These are phyloP conservation scores for Coenobita brevimanus DNA, from an alignment of 1,140 invertebrate genomes.

Conservation along the genomic window DNA sequence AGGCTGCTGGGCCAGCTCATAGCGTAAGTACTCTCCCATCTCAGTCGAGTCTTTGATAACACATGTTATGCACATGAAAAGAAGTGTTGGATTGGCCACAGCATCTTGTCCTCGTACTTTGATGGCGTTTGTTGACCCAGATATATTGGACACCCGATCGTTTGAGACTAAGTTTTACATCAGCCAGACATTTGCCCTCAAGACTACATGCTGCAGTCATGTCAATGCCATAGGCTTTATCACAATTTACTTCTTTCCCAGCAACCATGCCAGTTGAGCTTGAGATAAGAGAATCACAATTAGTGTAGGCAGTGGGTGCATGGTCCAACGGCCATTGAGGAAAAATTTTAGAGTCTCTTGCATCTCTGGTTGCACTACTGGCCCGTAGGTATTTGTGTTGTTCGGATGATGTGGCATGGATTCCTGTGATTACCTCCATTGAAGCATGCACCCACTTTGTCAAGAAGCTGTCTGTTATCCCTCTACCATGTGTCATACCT, in stretches of 20 bases:
- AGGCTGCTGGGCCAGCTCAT: too few species aligned
- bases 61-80: too few species aligned
- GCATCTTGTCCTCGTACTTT: slow-evolving; percentile 4
- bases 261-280: not conserved
- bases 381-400: too few species aligned
- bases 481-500: too few species aligned
- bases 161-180: not conserved
- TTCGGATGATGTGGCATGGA: too few species aligned
- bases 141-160: not conserved
- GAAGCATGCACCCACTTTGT: too few species aligned
- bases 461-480: too few species aligned
- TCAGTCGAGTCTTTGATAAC: too few species aligned
- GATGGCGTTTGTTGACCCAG: not conserved
- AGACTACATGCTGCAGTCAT: not conserved
- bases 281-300: not conserved
- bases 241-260: not conserved
- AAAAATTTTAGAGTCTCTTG: too few species aligned
- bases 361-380: too few species aligned
- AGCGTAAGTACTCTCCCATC: too few species aligned
- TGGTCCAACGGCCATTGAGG: not conserved
- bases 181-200: not conserved
- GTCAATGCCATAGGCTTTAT: not conserved
- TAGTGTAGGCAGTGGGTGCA: not conserved
- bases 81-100: not conserved
- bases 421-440: too few species aligned